Percentiles rank a stretch among this genome's conserved stretches.
Conservation (phyloP, 2,797 vertebrate genomes). For the Sebastes hubbsi region DNA sequence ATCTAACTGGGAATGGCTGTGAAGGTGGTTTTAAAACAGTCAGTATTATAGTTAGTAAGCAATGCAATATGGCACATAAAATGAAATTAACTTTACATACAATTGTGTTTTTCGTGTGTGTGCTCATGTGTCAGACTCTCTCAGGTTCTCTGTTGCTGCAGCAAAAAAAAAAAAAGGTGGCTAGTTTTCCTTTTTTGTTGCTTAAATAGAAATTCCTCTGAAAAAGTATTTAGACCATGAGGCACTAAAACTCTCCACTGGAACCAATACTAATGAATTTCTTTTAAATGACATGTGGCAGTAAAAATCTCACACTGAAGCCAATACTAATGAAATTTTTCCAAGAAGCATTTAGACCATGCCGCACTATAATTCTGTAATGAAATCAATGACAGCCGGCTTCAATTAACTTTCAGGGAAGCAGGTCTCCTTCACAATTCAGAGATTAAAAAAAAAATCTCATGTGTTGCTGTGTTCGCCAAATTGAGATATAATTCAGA, state of each 20-base stretch:
- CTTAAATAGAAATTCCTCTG: background rate
- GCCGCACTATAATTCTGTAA: constrained; percentile 21
- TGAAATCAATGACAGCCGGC: constrained; percentile 46
- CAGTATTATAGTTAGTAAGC: background rate
- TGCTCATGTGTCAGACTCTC: background rate
- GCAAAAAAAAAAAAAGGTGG: background rate
- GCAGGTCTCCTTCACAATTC: constrained; percentile 41
- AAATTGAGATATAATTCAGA: constrained; percentile 40
- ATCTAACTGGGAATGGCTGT: background rate
- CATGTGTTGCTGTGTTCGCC: constrained; percentile 20
- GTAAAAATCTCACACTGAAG: constrained; percentile 40
- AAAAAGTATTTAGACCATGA: constrained; percentile 23
- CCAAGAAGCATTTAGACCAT: constrained; percentile 14
- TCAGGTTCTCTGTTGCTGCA: background rate
- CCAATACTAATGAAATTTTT: constrained; percentile 33
- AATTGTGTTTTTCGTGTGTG: background rate
- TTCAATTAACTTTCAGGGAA: constrained; percentile 49
- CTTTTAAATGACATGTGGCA: constrained; percentile 35
- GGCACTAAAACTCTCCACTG: constrained; percentile 20
- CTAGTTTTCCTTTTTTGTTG: background rate
- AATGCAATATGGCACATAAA: background rate
- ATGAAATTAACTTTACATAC: background rate
- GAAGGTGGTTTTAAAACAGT: background rate
- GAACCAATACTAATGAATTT: constrained; percentile 45
- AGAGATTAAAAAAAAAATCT: background rate